phyloP scores from a whole-genome alignment of 2,888 invertebrate species.

The Pharmacophagus antenor region DNA sequence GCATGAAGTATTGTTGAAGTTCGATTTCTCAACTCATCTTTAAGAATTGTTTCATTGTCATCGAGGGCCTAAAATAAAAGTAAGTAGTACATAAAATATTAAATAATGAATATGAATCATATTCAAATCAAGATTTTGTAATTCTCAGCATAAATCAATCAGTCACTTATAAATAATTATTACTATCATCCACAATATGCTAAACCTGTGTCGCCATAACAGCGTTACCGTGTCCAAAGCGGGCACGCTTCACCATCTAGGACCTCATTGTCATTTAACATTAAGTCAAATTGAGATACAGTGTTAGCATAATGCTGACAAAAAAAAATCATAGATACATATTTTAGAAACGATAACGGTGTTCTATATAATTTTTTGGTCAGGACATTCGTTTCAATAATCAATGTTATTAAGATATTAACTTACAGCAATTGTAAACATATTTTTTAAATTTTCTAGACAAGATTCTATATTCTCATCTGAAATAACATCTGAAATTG shows the following conservation, averaged over 20 bases:
- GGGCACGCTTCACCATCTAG: neutral
- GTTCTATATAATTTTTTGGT: neutral
- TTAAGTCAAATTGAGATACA: neutral
- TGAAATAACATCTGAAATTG: slow-evolving; percentile 40
- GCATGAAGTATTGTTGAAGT: slow-evolving; percentile 81
- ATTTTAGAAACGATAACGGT: neutral
- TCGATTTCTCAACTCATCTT: slow-evolving; percentile 82
- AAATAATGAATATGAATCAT: no score
- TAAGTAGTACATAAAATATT: slow-evolving; percentile 1
- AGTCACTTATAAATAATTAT: no score
- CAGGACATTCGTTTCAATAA: neutral
- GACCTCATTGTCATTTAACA: neutral
- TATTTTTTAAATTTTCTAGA: slow-evolving; percentile 47
- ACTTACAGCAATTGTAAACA: slow-evolving; percentile 66
- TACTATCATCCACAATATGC: neutral
- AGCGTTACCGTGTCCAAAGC: neutral
- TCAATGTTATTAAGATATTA: neutral
- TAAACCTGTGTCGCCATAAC: neutral
- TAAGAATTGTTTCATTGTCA: slow-evolving; percentile 60
- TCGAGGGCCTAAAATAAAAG: slow-evolving; percentile 58
- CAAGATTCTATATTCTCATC: slow-evolving; percentile 47
- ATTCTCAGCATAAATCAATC: no score
- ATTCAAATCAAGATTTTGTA: no score
- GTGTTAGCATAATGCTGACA: no score
- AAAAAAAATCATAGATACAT: no score